These are phyloP conservation scores for Lagenorhynchus albirostris DNA, from an alignment of 2,113 vertebrate species.

Conservation along the genomic window DNA sequence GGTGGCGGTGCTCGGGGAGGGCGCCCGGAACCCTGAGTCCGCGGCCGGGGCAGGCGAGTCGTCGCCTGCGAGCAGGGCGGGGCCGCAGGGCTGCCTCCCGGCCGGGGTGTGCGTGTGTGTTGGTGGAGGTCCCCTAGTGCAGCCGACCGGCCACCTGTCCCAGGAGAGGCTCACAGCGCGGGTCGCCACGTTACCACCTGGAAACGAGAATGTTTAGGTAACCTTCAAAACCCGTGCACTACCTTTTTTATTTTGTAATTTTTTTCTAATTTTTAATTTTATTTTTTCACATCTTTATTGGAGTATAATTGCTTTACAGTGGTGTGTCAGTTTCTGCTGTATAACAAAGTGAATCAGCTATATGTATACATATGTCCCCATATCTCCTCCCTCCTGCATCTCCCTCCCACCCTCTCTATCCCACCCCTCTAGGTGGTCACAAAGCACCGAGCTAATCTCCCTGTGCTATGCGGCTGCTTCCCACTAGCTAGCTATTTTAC, in stretches of 20 bases:
- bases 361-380: too few relatives aligned
- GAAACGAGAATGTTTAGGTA: background rate
- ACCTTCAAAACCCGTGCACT: background rate
- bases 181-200: rapidly evolving
- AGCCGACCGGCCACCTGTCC: background rate
- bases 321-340: too few relatives aligned
- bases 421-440: too few relatives aligned
- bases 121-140: background rate
- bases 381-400: too few relatives aligned
- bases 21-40: rapidly evolving
- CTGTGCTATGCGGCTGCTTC: too few relatives aligned
- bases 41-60: background rate
- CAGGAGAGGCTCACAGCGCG: rapidly evolving
- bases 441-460: too few relatives aligned
- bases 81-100: background rate
- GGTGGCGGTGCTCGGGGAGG: rapidly evolving
- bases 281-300: too few relatives aligned
- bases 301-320: too few relatives aligned
- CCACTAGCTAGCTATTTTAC: too few relatives aligned
- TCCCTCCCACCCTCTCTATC: too few relatives aligned
- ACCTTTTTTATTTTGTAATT: background rate
- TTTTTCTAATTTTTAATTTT: too few relatives aligned
- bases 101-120: background rate
- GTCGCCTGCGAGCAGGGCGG: rapidly evolving
- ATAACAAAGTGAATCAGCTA: too few relatives aligned